phyloP scores from a whole-genome alignment of 2,113 vertebrate species.

The Neofelis nebulosa region DNA sequence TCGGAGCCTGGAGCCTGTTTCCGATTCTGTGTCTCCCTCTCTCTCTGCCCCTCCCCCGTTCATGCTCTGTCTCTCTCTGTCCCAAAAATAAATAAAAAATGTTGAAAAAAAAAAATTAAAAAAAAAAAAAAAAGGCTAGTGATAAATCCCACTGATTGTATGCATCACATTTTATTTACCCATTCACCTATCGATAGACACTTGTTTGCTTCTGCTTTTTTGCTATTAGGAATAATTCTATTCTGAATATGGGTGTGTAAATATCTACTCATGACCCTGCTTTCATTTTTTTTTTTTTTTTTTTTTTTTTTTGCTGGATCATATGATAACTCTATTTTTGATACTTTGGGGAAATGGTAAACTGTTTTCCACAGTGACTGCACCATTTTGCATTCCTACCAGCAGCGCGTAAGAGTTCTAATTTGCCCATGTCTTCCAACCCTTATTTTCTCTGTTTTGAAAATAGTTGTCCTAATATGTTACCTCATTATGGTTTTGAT shows the following conservation, averaged over 20 bases:
- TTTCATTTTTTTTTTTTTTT: background rate
- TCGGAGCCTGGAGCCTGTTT: too few species aligned
- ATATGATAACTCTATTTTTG: background rate
- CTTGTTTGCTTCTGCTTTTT: background rate
- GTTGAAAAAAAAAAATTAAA: too few species aligned
- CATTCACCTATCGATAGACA: background rate
- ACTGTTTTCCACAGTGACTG: background rate
- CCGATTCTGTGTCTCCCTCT: too few species aligned
- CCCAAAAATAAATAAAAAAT: too few species aligned
- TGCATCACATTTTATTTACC: background rate
- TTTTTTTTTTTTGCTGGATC: background rate
- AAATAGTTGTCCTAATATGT: background rate
- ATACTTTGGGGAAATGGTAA: background rate
- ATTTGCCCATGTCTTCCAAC: background rate
- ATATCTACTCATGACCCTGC: background rate
- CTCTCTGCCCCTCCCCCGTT: too few species aligned
- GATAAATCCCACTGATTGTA: background rate
- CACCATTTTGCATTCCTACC: background rate
- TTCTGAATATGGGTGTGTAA: background rate
- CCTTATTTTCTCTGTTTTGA: slow-evolving; percentile 11
- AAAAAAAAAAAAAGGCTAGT: background rate
- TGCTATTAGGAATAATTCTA: background rate
- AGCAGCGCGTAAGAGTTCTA: background rate
- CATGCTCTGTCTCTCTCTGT: too few species aligned
- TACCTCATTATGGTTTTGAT: slow-evolving; percentile 14